Evolutionary conservation across 2,888 invertebrate genomes (phyloP).

Genomic region (Pollenia amentaria): DNA sequence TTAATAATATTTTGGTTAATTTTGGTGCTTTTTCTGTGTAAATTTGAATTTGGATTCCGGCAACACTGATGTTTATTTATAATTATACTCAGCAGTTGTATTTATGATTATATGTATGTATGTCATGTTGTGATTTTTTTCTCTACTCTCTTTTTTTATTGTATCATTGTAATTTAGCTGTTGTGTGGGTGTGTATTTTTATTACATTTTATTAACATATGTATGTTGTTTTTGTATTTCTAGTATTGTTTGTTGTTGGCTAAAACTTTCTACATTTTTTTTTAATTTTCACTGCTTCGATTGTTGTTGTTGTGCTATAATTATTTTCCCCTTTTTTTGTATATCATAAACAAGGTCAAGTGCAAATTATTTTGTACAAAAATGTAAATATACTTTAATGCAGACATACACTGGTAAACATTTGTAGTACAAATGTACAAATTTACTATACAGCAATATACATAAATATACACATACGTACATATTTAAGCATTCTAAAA

Average conservation of each 20-base stretch:
- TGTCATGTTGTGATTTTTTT: not conserved
- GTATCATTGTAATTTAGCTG: not conserved
- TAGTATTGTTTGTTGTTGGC: constrained; percentile 30
- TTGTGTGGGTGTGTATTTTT: not conserved
- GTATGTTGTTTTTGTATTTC: not conserved
- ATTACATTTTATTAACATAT: not conserved
- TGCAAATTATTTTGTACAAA: constrained; percentile 61
- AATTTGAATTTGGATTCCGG: not conserved
- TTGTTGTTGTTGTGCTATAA: constrained; percentile 34
- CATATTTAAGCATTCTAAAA: no score
- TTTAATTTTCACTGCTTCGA: not conserved
- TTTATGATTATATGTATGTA: constrained; percentile 2
- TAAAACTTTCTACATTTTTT: constrained; percentile 41
- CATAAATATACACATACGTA: not conserved
- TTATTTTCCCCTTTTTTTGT: constrained; percentile 39
- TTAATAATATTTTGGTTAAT: no score
- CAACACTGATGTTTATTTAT: not conserved
- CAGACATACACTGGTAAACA: not conserved
- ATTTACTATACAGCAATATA: not conserved
- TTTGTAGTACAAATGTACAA: not conserved
- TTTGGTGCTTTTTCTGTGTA: no score
- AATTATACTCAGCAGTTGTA: constrained; percentile 11
- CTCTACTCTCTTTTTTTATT: not conserved
- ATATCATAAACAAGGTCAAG: constrained; percentile 71
- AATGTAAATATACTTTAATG: constrained; percentile 37